These are phyloP conservation scores for Leucophenga varia DNA, from an alignment of 1,140 invertebrate species.

Conservation along the genomic window DNA sequence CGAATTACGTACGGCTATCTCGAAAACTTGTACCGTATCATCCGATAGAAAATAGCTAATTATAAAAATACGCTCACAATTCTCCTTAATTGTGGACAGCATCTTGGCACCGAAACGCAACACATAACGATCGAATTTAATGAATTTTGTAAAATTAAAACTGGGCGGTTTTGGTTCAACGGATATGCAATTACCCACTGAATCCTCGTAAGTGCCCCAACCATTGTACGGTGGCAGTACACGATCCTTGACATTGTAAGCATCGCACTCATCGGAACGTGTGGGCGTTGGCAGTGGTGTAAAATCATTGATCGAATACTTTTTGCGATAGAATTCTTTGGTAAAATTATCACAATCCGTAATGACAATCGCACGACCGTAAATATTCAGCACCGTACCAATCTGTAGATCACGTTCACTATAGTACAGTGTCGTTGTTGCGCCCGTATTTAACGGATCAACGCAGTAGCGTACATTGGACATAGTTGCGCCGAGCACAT, in stretches of 20 bases:
- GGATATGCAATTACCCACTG: constrained; percentile 79
- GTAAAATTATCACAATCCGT: constrained; percentile 86
- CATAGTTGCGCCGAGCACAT: constrained; percentile 66
- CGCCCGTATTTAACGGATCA: constrained; percentile 62
- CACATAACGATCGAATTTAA: constrained; percentile 73
- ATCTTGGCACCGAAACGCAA: constrained; percentile 77
- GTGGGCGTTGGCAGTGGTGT: constrained; percentile 60
- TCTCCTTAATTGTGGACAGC: constrained; percentile 69
- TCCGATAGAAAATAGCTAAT: constrained; percentile 80
- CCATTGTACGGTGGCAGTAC: constrained; percentile 84
- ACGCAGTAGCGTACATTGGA: constrained; percentile 62
- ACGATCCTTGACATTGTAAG: constrained; percentile 50
- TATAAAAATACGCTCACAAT: constrained; percentile 73
- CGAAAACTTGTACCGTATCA: constrained; percentile 80
- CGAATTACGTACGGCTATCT: constrained; percentile 73
- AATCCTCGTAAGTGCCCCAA: constrained; percentile 83
- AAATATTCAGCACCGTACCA: constrained; percentile 76
- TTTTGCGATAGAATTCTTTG: constrained; percentile 78
- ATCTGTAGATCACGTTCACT: constrained; percentile 70
- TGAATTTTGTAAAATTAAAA: constrained; percentile 78
- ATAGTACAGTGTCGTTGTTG: constrained; percentile 63
- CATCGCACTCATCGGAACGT: constrained; percentile 46
- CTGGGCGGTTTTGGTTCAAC: constrained; percentile 74
- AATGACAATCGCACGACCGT: constrained; percentile 76
- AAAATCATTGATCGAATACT: constrained; percentile 62